Conservation (phyloP, 1,140 invertebrate genomes). For the Achroia grisella region DNA sequence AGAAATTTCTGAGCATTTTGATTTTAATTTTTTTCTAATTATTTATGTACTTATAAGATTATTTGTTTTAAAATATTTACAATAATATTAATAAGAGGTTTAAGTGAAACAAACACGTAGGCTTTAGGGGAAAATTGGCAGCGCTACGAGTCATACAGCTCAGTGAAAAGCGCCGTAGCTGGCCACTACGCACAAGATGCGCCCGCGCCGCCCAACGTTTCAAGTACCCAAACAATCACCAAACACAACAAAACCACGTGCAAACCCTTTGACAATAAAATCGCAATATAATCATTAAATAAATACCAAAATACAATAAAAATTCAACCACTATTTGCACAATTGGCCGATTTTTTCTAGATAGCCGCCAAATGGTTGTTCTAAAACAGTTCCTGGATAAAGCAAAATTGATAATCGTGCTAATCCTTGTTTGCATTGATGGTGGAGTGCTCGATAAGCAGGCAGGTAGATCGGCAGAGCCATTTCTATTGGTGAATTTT, state of each 20-base stretch:
- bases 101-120: no score
- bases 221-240: not conserved
- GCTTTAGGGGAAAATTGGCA: no score
- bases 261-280: constrained; percentile 13
- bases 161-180: no score
- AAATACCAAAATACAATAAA: constrained; percentile 46
- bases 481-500: constrained; percentile 48
- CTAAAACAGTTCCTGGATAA: constrained; percentile 45
- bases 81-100: no score
- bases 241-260: constrained; percentile 5
- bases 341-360: constrained; percentile 40
- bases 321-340: constrained; percentile 48
- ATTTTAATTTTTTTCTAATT: no score
- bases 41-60: no score
- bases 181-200: no score
- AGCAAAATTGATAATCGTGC: constrained; percentile 61
- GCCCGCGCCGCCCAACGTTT: no score
- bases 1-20: no score
- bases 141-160: no score
- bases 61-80: no score
- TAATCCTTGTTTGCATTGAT: constrained; percentile 65
- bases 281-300: constrained; percentile 19
- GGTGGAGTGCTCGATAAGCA: constrained; percentile 56
- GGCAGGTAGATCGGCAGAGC: constrained; percentile 31
- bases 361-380: constrained; percentile 30